Evolutionary conservation across 2,113 vertebrate genomes (phyloP).

Genomic region (Steatornis caripensis): DNA sequence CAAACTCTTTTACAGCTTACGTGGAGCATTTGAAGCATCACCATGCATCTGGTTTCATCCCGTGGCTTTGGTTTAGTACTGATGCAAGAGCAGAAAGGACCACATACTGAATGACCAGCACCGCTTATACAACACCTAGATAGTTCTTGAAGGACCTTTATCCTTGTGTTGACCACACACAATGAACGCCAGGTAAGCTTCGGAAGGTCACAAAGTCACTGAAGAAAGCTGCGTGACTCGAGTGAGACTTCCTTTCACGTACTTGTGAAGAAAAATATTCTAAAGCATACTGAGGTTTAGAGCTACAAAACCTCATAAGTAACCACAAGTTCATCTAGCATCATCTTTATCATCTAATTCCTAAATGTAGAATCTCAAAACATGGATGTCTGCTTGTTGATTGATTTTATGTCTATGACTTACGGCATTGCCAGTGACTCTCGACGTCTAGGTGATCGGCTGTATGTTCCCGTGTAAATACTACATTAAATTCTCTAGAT

Average conservation of each 20-base stretch:
- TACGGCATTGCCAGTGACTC: not conserved
- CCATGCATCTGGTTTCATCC: not conserved
- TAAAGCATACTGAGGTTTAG: not conserved
- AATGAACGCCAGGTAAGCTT: not conserved
- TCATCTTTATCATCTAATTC: not conserved
- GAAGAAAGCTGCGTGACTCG: not conserved
- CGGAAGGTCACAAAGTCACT: not conserved
- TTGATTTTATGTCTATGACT: not conserved
- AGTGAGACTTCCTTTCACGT: not conserved
- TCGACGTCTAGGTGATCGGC: not conserved
- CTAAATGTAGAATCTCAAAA: not conserved
- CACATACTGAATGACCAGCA: not conserved
- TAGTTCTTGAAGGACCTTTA: not conserved
- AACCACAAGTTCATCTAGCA: not conserved
- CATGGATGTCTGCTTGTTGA: not conserved
- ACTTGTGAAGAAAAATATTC: not conserved
- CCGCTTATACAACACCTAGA: not conserved
- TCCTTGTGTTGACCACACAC: not conserved
- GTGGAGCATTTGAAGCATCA: not conserved
- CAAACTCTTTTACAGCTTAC: not conserved
- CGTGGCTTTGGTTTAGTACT: not conserved
- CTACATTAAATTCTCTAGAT: not conserved
- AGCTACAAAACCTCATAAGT: not conserved
- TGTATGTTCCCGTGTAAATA: not conserved
- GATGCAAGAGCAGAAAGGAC: not conserved